Conservation (phyloP, 2,888 invertebrate species). For the Ophion ventricosus region DNA sequence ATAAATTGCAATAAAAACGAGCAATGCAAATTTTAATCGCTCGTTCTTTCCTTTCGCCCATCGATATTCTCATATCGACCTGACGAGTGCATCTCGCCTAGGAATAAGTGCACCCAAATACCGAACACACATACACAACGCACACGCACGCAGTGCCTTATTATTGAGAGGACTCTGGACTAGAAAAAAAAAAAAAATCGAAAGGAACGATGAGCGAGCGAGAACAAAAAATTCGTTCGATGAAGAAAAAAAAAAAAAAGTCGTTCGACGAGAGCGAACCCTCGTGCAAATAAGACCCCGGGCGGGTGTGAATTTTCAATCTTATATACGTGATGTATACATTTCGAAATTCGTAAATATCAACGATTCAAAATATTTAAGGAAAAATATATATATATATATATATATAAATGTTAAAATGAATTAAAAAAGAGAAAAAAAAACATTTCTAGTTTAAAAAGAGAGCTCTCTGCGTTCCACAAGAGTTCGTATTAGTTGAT, state of each 20-base stretch:
- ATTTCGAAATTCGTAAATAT: constrained; percentile 33
- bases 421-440: neutral
- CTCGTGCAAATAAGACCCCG: constrained; percentile 32
- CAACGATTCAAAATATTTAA: constrained; percentile 23
- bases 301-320: constrained; percentile 36
- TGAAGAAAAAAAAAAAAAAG: constrained; percentile 18
- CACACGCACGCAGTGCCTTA: constrained; percentile 64
- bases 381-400: constrained; percentile 10
- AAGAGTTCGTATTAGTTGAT: constrained; percentile 64
- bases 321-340: constrained; percentile 19
- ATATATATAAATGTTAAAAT: constrained; percentile 6
- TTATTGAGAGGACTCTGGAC: constrained; percentile 38
- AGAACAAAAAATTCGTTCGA: neutral
- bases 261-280: neutral
- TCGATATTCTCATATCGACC: constrained; percentile 44
- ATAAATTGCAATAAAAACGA: neutral
- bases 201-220: neutral
- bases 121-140: constrained; percentile 5
- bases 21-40: neutral
- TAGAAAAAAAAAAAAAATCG: neutral
- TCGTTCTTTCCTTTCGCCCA: constrained; percentile 39
- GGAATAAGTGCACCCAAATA: constrained; percentile 20
- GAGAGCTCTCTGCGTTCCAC: constrained; percentile 33
- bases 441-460: constrained; percentile 30
- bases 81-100: constrained; percentile 40